phyloP scores from a whole-genome alignment of 2,113 vertebrate species.

The Nothoprocta perdicaria region DNA sequence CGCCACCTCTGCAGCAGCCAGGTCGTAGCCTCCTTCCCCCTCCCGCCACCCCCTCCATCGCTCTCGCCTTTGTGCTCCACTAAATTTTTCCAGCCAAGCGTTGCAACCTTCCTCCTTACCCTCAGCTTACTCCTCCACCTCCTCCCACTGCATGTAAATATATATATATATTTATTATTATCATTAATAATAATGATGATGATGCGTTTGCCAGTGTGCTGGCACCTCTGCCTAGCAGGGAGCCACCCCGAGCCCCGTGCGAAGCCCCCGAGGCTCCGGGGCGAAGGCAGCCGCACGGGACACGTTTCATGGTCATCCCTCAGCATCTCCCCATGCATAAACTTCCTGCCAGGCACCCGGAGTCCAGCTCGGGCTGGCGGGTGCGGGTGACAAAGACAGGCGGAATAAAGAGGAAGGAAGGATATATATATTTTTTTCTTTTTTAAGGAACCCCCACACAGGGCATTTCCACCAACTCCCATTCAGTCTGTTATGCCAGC shows the following conservation, averaged over 20 bases:
- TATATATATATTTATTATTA: too few species aligned
- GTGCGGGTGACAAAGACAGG: not conserved
- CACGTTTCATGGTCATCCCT: fast-evolving
- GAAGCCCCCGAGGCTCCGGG: fast-evolving
- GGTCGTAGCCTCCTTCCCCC: not conserved
- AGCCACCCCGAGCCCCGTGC: not conserved
- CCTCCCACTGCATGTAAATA: not conserved
- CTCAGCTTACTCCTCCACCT: not conserved
- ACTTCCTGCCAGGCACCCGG: not conserved
- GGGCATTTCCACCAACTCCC: not conserved
- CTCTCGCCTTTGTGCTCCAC: slow-evolving; percentile 5
- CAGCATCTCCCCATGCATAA: not conserved
- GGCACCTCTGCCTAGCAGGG: fast-evolving
- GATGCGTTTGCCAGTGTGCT: not conserved
- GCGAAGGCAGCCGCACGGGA: not conserved
- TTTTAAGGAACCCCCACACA: slow-evolving; percentile 24
- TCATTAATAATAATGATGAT: not conserved
- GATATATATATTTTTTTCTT: not conserved
- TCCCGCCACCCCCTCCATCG: not conserved
- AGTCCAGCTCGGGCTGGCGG: not conserved
- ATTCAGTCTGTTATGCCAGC: slow-evolving; percentile 28
- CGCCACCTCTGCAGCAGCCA: not conserved
- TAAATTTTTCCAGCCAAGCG: slow-evolving; percentile 23
- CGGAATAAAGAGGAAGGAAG: not conserved
- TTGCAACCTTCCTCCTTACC: not conserved